A percentile compares a stretch with the other conserved stretches of the same genome.
Conservation (phyloP, 2,888 invertebrate species). For the Panorpa germanica region DNA sequence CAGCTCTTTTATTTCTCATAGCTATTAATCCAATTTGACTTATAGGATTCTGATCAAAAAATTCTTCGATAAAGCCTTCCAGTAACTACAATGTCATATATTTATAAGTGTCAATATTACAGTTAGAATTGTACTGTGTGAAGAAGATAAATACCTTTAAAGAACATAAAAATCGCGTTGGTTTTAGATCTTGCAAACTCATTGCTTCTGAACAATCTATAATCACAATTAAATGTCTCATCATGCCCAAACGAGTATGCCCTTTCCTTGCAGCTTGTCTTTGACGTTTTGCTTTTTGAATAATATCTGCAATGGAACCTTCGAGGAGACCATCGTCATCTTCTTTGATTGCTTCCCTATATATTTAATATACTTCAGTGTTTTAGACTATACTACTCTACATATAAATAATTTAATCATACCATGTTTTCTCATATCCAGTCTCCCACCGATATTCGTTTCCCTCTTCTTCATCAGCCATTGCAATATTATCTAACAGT, state of each 20-base stretch:
- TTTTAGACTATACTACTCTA: constrained; percentile 5
- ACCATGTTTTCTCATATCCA: constrained; percentile 91
- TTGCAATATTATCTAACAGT: too few relatives aligned
- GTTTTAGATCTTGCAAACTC: constrained; percentile 89
- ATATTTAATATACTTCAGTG: constrained; percentile 2
- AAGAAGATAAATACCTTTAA: constrained; percentile 42
- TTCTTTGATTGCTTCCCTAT: constrained; percentile 88
- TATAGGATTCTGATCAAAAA: constrained; percentile 96
- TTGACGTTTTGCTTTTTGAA: constrained; percentile 74
- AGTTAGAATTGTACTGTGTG: not conserved
- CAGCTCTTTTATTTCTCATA: constrained; percentile 85
- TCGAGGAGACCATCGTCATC: constrained; percentile 88
- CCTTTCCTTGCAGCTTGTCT: constrained; percentile 48
- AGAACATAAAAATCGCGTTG: constrained; percentile 72
- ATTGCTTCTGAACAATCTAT: constrained; percentile 90
- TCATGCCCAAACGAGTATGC: constrained; percentile 88
- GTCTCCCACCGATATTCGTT: constrained; percentile 92
- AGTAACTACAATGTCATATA: constrained; percentile 42
- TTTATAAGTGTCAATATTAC: constrained; percentile 7
- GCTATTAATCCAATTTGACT: constrained; percentile 89
- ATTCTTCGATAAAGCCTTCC: constrained; percentile 88
- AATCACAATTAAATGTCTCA: constrained; percentile 86
- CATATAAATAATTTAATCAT: constrained; percentile 16
- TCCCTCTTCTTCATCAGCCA: constrained; percentile 64
- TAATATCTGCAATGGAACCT: constrained; percentile 75